Conservation (phyloP, 2,113 vertebrate species). For the Pedionomus torquatus region DNA sequence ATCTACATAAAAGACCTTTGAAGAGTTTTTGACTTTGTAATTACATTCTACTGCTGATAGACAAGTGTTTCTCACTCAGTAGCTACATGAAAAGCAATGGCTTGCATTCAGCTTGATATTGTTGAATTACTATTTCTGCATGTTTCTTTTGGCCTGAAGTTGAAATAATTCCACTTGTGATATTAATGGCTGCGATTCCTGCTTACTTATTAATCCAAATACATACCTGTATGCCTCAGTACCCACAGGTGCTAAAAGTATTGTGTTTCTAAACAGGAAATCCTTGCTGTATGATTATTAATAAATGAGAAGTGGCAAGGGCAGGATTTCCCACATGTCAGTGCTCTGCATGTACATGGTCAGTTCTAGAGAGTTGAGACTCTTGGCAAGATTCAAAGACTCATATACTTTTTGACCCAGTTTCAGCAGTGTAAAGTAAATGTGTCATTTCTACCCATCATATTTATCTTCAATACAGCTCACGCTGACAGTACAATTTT, state of each 20-base stretch:
- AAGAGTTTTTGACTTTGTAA: background rate
- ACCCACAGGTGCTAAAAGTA: background rate
- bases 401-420: background rate
- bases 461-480: background rate
- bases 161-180: background rate
- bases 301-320: fast-evolving
- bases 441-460: background rate
- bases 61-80: background rate
- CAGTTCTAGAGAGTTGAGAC: background rate
- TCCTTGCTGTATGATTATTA: background rate
- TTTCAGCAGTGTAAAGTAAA: background rate
- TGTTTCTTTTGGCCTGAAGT: background rate
- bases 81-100: background rate
- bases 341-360: fast-evolving
- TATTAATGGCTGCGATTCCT: conserved; percentile 43
- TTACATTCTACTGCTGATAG: background rate
- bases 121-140: background rate
- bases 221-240: background rate
- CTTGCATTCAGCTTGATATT: background rate
- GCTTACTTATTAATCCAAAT: background rate
- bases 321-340: background rate
- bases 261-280: background rate
- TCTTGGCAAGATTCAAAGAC: background rate
- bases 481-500: fast-evolving
- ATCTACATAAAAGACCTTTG: background rate